Conservation (phyloP, 2,797 vertebrate genomes). For the Platyrinchus mystaceus region DNA sequence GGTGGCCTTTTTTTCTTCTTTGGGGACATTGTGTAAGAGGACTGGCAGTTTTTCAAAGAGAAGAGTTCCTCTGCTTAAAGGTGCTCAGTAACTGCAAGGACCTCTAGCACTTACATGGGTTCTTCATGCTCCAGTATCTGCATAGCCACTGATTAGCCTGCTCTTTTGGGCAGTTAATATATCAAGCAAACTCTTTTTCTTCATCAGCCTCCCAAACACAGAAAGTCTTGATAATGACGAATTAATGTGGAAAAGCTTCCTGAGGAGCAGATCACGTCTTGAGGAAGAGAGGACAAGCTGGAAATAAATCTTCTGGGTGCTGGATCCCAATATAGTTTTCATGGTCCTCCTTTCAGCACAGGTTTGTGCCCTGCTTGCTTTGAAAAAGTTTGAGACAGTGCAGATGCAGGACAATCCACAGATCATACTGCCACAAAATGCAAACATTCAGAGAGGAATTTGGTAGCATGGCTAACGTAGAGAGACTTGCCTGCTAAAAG, state of each 20-base stretch:
- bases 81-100: not conserved
- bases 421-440: not conserved
- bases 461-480: not conserved
- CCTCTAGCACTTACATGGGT: not conserved
- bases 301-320: not conserved
- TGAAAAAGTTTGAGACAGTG: not conserved
- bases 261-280: not conserved
- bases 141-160: not conserved
- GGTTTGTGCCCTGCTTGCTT: not conserved
- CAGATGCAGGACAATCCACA: not conserved
- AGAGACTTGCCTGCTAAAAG: not conserved
- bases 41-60: not conserved
- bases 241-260: not conserved
- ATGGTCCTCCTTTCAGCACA: not conserved
- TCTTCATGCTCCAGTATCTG: not conserved
- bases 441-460: not conserved
- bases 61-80: not conserved
- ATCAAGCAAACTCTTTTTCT: not conserved
- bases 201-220: not conserved
- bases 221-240: not conserved
- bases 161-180: not conserved
- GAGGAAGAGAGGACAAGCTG: not conserved
- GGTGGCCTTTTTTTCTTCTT: not conserved
- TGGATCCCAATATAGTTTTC: not conserved
- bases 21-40: not conserved